Conservation (phyloP, 2,888 invertebrate genomes). For the Subacronicta megacephala region DNA sequence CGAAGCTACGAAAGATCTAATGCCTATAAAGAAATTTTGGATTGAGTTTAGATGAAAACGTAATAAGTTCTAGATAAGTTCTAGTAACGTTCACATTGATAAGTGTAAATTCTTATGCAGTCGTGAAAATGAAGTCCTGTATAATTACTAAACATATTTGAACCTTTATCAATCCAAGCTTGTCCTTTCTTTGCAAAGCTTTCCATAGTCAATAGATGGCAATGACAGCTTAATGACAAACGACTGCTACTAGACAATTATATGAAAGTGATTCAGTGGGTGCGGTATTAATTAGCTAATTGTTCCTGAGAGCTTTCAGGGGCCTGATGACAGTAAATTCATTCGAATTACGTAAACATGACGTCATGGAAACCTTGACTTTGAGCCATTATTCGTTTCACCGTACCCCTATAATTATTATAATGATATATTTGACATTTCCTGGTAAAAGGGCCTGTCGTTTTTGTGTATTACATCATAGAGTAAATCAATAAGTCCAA, state of each 20-base stretch:
- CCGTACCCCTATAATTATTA: conserved; percentile 3
- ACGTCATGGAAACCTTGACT: conserved; percentile 53
- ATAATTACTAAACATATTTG: no score
- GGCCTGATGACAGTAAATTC: conserved; percentile 55
- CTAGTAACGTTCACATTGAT: no score
- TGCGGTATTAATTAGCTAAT: conserved; percentile 65
- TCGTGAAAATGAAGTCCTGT: no score
- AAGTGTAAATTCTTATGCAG: no score
- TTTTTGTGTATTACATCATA: conserved; percentile 2
- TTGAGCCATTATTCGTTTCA: conserved; percentile 16
- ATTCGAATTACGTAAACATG: conserved; percentile 53
- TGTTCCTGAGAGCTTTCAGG: conserved; percentile 66
- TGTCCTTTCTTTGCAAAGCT: background rate
- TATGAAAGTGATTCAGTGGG: conserved; percentile 47
- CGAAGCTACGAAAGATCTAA: no score
- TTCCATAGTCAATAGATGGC: conserved; percentile 19
- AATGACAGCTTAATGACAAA: conserved; percentile 36
- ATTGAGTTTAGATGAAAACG: no score
- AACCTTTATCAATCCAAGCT: background rate
- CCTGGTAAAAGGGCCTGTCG: conserved; percentile 16
- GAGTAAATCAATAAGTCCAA: conserved; percentile 1
- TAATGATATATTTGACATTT: conserved; percentile 22
- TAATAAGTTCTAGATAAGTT: no score
- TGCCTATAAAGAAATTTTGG: no score
- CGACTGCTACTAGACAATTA: conserved; percentile 35